Base-by-base conservation (phyloP, 1,140 invertebrate genomes). In the Platyscapa corneri region DNA sequence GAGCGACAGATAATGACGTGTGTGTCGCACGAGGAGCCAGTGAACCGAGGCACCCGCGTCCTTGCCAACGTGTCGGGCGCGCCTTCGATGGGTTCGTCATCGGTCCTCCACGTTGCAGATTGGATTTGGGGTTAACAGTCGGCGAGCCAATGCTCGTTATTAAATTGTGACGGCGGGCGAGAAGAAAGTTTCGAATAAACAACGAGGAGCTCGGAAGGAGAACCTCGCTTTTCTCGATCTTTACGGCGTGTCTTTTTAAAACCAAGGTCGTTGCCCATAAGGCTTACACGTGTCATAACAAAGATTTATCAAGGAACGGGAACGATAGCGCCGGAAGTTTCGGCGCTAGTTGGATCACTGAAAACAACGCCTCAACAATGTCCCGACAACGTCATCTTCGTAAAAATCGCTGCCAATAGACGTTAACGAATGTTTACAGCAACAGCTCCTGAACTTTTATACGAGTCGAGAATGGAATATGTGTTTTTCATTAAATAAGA, bases 111-210 rank as follows among this genome's bases (percentile, higher is more conserved):
- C 42, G 37, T 76, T 60, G 60, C 70, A 60, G 27, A 27, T 60
- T 14, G 56, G 34, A 64, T 37, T n/a, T 60, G 79, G 53, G 74
- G 60, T 83, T 83, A 76, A 83, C 60, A 74, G 82, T 75, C 53
- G 70, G 0, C 1, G 32, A 16, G n/a, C 23, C 6, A 1, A 34
- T 27, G 56, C 8, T 6, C 32, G 74, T 39, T 74, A 83, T 67
- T 74, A 60, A 83, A 77, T 83, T 83, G 67, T 75, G 56, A 30
- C 0, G 8, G 32, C 20, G 64, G 14, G 23, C 3, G 10, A 2
- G 27, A 60, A 3, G 56, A 6, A 0, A n/a, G 42, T 46, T 46
- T n/a, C n/a, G n/a, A n/a, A n/a, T n/a, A n/a, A n/a, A n/a, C n/a
- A n/a, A n/a, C n/a, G n/a, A n/a, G 42, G 42, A 5, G 42, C 42